Base-by-base conservation (phyloP, 2,797 vertebrate species). In the Carduelis carduelis region DNA sequence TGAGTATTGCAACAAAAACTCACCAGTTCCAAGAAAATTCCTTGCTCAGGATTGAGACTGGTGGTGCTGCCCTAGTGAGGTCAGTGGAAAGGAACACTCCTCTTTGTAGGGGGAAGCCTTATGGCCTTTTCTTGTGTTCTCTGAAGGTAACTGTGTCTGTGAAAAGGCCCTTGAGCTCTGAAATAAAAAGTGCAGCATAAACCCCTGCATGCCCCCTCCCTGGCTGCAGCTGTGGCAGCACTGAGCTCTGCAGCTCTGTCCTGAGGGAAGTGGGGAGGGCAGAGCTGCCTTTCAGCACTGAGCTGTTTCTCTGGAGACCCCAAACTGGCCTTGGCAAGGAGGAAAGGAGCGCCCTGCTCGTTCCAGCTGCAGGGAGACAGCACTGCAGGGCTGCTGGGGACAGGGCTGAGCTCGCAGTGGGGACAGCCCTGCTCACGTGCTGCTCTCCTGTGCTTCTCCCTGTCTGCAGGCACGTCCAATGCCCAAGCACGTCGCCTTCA, bases 401-500 rank as follows among this genome's bases (percentile, higher is more conserved):
- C 32, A n/a, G 53, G 53, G 10, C 43, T 66, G 8, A 61, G 8
- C 17, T 30, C 20, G 11, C 53, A 2, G 32, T 9, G 56, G 4
- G 37, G 14, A 4, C 50, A 44, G 75, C 4, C 11, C 69, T 41
- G 22, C 59, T 68, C 0, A 1, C 9, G 47, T 28, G 39, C 65
- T 34, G 56, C 0, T 50, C 49, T 34, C 17, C 53, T 46, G 23
- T 35, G 50, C 74, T 37, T 57, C 66, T 63, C 80, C 70, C 87
- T 64, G 4, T 75, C 57, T 59, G 64, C 93, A 99, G 99, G 99
- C 99, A 86, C 99, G 99, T 35, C 99, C 99, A 1, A 98, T 99
- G 98, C 99, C 99, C 65, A 99, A 98, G 97, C 99, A 99, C 34
- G 97, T 99, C 46, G 99, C 99, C 28, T 99, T 99, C 96, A 99